Evolutionary conservation across 2,113 vertebrate genomes (phyloP).

Genomic region (Leiothrix lutea): DNA sequence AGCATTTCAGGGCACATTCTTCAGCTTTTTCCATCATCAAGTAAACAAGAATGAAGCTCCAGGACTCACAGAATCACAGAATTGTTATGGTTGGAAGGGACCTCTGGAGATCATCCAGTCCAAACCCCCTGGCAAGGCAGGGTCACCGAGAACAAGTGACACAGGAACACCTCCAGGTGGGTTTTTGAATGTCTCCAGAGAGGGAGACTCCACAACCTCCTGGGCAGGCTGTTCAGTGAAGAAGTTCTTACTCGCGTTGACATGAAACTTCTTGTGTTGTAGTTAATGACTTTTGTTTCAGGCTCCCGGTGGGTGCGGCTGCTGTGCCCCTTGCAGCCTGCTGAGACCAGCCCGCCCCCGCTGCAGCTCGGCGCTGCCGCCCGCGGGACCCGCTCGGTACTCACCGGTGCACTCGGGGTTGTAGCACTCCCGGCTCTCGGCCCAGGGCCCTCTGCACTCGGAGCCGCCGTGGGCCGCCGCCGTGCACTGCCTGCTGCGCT

Average conservation of each 20-base stretch:
- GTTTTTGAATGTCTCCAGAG: not conserved
- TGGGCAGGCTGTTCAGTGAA: not conserved
- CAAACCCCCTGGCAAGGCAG: not conserved
- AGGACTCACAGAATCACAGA: not conserved
- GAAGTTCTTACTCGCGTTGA: accelerated
- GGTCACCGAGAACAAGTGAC: not conserved
- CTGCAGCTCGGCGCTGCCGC: accelerated
- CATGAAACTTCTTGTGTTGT: accelerated
- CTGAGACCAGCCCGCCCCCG: too few species aligned
- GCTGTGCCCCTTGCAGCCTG: accelerated
- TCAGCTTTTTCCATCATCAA: not conserved
- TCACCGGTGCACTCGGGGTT: slow-evolving; percentile 97
- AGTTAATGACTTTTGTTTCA: not conserved
- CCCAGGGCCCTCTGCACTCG: slow-evolving; percentile 95
- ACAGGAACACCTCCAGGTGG: not conserved
- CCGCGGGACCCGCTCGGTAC: not conserved
- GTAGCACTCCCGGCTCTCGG: slow-evolving; percentile 94
- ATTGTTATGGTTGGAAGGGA: not conserved
- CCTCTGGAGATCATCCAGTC: not conserved
- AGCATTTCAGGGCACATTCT: accelerated
- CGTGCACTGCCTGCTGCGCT: slow-evolving; percentile 93
- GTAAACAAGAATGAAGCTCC: not conserved
- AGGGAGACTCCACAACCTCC: too few species aligned
- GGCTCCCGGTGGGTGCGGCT: too few species aligned
- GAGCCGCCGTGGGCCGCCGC: slow-evolving; percentile 95